A percentile compares a stretch with the other conserved stretches of the same genome.
These are phyloP conservation scores for Melipona quadrifasciata DNA, from an alignment of 1,140 invertebrate species.

Conservation along the genomic window DNA sequence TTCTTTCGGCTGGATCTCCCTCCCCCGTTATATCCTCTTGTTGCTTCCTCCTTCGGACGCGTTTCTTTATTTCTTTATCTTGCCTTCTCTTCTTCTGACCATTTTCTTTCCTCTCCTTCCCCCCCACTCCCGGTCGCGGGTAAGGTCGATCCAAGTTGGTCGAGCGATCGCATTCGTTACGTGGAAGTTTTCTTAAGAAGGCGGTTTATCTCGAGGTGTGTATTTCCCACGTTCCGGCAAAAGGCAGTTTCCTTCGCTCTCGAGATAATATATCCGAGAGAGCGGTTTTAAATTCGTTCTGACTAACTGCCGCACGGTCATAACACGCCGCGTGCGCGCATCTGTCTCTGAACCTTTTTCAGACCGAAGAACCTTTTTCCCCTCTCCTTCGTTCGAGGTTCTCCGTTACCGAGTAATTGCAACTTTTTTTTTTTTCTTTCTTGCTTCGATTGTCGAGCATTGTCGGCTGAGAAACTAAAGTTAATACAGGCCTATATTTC, in stretches of 20 bases:
- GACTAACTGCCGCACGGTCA: neutral
- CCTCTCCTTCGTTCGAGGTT: neutral
- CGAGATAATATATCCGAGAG: neutral
- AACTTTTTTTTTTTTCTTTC: neutral
- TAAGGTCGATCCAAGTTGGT: conserved; percentile 43
- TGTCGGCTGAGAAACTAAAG: neutral
- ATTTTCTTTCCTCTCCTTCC: neutral
- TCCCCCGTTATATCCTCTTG: conserved; percentile 12
- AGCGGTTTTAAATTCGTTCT: neutral
- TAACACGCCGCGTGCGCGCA: neutral
- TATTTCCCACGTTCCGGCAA: conserved; percentile 52
- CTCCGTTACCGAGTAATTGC: no score
- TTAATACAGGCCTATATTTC: no score
- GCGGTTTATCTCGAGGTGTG: conserved; percentile 54
- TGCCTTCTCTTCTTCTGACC: no score
- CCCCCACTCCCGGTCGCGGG: neutral
- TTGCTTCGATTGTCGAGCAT: neutral
- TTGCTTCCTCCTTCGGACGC: neutral
- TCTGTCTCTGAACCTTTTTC: neutral
- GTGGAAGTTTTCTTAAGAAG: conserved; percentile 54
- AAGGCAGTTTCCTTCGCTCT: conserved; percentile 9
- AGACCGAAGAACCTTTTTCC: neutral
- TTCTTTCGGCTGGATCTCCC: conserved; percentile 5
- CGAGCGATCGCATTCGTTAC: conserved; percentile 68
- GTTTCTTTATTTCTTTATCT: neutral